Base-by-base conservation (phyloP, 2,888 invertebrate genomes). In the Ferdinandea cuprea region DNA sequence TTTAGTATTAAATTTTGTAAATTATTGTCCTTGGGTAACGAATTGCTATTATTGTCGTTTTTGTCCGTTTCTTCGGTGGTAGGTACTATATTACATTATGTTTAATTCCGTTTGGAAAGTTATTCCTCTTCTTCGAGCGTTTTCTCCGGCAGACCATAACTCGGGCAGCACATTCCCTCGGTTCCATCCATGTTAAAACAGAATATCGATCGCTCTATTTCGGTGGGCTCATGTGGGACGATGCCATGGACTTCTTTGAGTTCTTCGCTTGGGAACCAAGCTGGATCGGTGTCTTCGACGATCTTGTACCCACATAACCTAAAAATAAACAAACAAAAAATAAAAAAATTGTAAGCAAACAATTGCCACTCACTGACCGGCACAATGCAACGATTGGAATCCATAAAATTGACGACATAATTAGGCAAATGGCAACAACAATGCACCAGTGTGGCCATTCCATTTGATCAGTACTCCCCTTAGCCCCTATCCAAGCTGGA, bases 401-500 rank as follows among this genome's bases (percentile, higher is more conserved):
- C 97, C 97, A 98, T 37, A 97, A 91, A 61, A 96, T 95, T 0
- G 97, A 96, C 5, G 95, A 94, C 63, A 96, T 91, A 46, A 98
- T 94, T 59, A 97, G 91, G 32, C 94, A 90, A 3, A 94, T 92
- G 19, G 96, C 96, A 44, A 97, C 89, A 4, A 95, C 90, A 42
- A 97, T 92, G 3, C 96, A 94, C 97, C 97, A 97, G 11, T 94
- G 90, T 0, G 97, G 97, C 97, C 97, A 97, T n/a, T 95, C 94
- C 86, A 94, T 94, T 88, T 92, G 92, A 86, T 94, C 94, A 0
- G 96, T 95, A 59, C 93, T 92, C 0, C 96, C 97, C 86, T 93
- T 93, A 0, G 92, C 92, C 0, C 94, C 91, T 59, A 95, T 93
- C 97, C 97, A 97, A 0, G 96, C 96, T 42, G 95, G 94, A 89